Base-by-base conservation (phyloP, 1,140 invertebrate genomes). In the Drosophila subpulchrella region DNA sequence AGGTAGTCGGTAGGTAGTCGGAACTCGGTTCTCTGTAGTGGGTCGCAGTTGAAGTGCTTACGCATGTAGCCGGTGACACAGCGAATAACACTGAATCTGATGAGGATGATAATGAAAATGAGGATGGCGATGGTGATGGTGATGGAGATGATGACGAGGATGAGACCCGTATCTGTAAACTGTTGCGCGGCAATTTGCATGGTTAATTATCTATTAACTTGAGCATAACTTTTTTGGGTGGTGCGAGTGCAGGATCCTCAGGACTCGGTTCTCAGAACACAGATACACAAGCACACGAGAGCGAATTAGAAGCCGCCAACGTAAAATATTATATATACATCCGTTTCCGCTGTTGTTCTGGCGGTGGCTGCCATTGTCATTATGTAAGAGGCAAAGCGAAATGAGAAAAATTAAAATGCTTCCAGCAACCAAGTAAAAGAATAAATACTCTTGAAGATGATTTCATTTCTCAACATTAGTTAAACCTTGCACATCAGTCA, bases 181-280 rank as follows among this genome's bases (percentile, higher is more conserved):
- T 88, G 83, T 89, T 88, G 83, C 83, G 60, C 65, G 76, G 55
- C 76, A 89, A 88, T 88, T 88, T 88, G 65, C 83, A 88, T 88
- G 84, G 84, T 84, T 88, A 88, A 88, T 88, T 88, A 88, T 88
- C 83, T 88, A 88, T 88, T 88, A 88, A 88, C 83, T 83, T 88
- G 80, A 61, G 84, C 83, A 88, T 88, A 88, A 88, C 83, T 88
- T 89, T 80, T 77, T 36, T 12, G 15, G 20, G 17, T 15, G 53
- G 36, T 57, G 42, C 51, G 46, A 48, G 50, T 38, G 65, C 44
- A 65, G 47, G 63, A 56, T 46, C 46, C 44, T 46, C 59, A 60
- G 77, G 46, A 73, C 20, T 46, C 41, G 39, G 41, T 24, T 46
- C 55, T 8, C 46, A 54, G 51, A 54, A 59, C 60, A 60, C 51